Evolutionary conservation across 92 coral and sea anemone genomes (phyloP), one percentile per base, ranked within the genome.

Genomic region (Palythoa grandiflora): DNA sequence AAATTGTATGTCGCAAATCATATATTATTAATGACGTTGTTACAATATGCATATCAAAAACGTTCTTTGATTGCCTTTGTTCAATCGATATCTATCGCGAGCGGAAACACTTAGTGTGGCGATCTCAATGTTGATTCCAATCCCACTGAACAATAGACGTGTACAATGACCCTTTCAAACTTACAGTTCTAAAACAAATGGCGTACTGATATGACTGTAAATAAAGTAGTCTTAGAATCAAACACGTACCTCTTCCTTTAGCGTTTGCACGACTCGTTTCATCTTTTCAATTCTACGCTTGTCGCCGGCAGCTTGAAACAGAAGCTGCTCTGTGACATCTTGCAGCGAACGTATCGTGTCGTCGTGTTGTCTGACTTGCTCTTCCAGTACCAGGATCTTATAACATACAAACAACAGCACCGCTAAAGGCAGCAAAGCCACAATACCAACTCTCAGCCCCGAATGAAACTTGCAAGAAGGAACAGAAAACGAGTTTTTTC

Each of bases 261-360:
- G 44, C 1, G 38, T 35, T 16, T 48, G 44, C 13, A 66, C 48
- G 38, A 74, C 38, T 51, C 55, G 47, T 15, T 68, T 66, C 75
- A 66, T 68, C n/a, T 9, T n/a, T 21, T 65, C 47, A 14, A 20
- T 35, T 81, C 54, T 81, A 20, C 75, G 76, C 59, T 76, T 74
- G 55, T 71, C 81, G 44, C 85, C 80, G 80, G 57, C 93, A 75
- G 75, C 85, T 61, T 77, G 89, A 12, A 73, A 78, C 8, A 59
- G 91, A 70, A 91, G 86, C 79, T 91, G 85, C 57, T 88, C 85
- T 88, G 86, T 91, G 91, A 88, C 78, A 71, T 71, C 70, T 48
- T 88, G 76, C 72, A 83, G 60, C 38, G 85, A 59, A 14, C 78
- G 68, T 39, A 91, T 88, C 79, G 77, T 68, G 53, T 44, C 75